Evolutionary conservation across 1,140 invertebrate species (phyloP), one percentile per base, ranked within the genome.

Genomic region (Musca vetustissima): DNA sequence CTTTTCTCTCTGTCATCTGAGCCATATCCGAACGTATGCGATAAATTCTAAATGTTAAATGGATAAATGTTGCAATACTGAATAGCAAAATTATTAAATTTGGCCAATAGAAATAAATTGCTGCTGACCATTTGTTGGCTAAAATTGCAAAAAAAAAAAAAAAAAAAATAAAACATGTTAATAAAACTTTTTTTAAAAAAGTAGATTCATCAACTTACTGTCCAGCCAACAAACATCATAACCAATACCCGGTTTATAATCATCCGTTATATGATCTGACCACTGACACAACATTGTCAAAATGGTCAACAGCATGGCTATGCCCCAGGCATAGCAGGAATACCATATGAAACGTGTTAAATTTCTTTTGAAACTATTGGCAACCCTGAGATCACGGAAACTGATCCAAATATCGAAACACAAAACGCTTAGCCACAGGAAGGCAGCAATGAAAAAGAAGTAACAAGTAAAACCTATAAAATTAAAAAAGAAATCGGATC

Each of bases 351-450:
- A 91, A 68, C 86, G 87, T 71, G 77, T 77, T 15, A 65, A 70
- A 43, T 85, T 84, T 24, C 36, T 65, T 9, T 17, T 71, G 9
- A 71, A 69, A 53, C 74, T 43, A 43, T 28, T 28, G 4, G 36
- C 7, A 43, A 43, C 7, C 11, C 7, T 4, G 8, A 2, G 78
- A 1, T 81, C 83, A 83, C 87, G 86, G 78, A 90, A 89, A 55
- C 90, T 90, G 74, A 86, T 86, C 85, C 87, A 92, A 48, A 92
- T 87, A 74, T 93, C 90, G 72, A 89, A 87, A 67, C 91, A 89
- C 83, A 93, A 90, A 2, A 91, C 86, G 72, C 89, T 89, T 72
- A 93, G 87, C 92, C 92, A 93, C 64, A 89, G 88, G 77, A 93
- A 93, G 59, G 89, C 88, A 1, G 88, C 84, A 73, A 92, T 84